Evolutionary conservation across 2,797 vertebrate species (phyloP).

Genomic region (Ambastaia sidthimunki): DNA sequence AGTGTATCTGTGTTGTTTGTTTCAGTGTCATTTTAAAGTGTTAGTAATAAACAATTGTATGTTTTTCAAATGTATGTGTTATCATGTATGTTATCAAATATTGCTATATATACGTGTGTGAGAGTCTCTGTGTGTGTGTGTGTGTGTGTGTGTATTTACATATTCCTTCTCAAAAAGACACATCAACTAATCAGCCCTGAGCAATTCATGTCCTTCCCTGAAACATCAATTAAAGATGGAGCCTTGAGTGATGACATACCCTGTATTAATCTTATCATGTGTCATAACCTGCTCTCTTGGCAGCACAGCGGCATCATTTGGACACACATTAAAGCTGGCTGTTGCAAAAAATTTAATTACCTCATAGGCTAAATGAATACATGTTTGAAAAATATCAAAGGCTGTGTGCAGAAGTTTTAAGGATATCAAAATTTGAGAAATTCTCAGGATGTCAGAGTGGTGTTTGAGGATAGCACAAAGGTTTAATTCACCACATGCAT

Average conservation of each 20-base stretch:
- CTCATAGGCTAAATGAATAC: not conserved
- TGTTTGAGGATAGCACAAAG: conserved; percentile 1
- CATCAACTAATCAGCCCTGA: conserved; percentile 2
- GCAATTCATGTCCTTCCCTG: conserved; percentile 34
- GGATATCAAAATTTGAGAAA: conserved; percentile 8
- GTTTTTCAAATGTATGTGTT: no score
- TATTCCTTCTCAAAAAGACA: conserved; percentile 16
- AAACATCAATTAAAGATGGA: conserved; percentile 42
- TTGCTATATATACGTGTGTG: not conserved
- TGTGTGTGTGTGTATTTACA: not conserved
- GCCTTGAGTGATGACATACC: conserved; percentile 17
- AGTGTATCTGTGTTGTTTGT: no score
- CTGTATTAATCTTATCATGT: conserved; percentile 37
- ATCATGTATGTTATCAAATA: no score
- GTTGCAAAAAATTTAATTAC: conserved; percentile 1
- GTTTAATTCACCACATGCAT: conserved; percentile 13
- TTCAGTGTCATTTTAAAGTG: no score
- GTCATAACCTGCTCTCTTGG: conserved; percentile 35
- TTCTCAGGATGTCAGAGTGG: conserved; percentile 27
- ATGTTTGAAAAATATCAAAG: no score
- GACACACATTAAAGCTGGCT: conserved; percentile 31
- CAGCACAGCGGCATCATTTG: conserved; percentile 12
- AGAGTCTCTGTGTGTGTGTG: not conserved
- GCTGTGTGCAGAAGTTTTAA: not conserved
- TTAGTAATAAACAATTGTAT: no score